A percentile compares a stretch with the other conserved stretches of the same genome.
These are phyloP conservation scores for Hypothenemus hampei DNA, from an alignment of 1,140 invertebrate genomes.

Conservation along the genomic window DNA sequence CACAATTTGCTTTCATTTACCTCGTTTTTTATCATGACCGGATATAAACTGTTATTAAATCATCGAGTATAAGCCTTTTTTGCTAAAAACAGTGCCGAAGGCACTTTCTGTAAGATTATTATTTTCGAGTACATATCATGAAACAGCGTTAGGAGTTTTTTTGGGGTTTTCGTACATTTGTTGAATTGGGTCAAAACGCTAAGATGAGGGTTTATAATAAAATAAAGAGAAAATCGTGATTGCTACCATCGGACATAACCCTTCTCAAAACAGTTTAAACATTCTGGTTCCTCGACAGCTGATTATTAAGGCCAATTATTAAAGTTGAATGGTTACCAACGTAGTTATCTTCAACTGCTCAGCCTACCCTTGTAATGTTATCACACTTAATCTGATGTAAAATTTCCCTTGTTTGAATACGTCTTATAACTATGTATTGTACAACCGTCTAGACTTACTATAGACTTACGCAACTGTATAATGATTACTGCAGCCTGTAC, in stretches of 20 bases:
- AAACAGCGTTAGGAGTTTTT: too few species aligned
- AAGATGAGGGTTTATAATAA: neutral
- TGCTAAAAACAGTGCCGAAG: too few species aligned
- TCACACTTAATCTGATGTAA: slow-evolving; percentile 6
- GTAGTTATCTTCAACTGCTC: slow-evolving; percentile 13
- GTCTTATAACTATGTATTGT: too few species aligned
- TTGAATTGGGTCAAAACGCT: neutral
- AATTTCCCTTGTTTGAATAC: neutral
- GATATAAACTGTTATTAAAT: too few species aligned
- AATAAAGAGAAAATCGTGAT: neutral
- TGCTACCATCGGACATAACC: neutral
- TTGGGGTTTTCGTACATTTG: neutral
- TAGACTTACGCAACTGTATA: too few species aligned
- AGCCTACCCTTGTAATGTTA: slow-evolving; percentile 9
- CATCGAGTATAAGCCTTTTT: too few species aligned
- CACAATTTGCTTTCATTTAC: too few species aligned
- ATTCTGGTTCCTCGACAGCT: slow-evolving; percentile 6
- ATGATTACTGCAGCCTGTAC: too few species aligned
- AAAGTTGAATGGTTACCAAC: slow-evolving; percentile 11
- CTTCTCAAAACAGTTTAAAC: slow-evolving; percentile 5
- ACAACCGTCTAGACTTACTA: too few species aligned
- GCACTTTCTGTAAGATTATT: too few species aligned
- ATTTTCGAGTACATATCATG: too few species aligned
- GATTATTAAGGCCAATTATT: slow-evolving; percentile 16
- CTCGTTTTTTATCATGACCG: too few species aligned